Percentiles rank a stretch among this genome's conserved stretches.
Evolutionary conservation across 1,140 invertebrate genomes (phyloP).

Genomic region (Bilobella aurantiaca): DNA sequence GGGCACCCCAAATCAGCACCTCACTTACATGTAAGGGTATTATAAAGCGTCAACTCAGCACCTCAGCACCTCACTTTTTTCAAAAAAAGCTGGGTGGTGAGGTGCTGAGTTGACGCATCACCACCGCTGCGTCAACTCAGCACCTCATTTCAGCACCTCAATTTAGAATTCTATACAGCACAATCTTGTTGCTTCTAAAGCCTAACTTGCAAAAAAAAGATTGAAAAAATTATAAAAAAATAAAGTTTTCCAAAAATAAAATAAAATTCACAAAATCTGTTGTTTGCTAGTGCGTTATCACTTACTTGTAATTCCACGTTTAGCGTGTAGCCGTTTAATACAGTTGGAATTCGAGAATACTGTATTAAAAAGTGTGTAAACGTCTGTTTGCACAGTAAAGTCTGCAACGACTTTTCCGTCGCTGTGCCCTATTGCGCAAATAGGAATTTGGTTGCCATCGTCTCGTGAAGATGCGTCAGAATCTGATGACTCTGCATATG

Average conservation of each 20-base stretch:
- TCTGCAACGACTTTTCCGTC: slow-evolving; percentile 58
- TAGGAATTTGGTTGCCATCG: slow-evolving; percentile 25
- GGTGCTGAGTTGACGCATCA: too few relatives aligned
- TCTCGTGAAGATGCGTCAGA: slow-evolving; percentile 40
- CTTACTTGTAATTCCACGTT: slow-evolving; percentile 66
- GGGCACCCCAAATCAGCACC: too few relatives aligned
- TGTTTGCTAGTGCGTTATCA: slow-evolving; percentile 1
- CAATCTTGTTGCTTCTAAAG: too few relatives aligned
- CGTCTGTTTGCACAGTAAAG: slow-evolving; percentile 62
- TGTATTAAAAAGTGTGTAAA: slow-evolving; percentile 81
- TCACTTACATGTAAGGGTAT: too few relatives aligned
- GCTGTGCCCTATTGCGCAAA: slow-evolving; percentile 56
- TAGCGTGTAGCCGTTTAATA: slow-evolving; percentile 66
- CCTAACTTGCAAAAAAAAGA: background rate
- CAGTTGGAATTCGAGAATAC: slow-evolving; percentile 88
- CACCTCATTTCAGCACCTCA: too few relatives aligned
- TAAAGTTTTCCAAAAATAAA: too few relatives aligned
- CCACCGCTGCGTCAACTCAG: too few relatives aligned
- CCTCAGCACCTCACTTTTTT: too few relatives aligned
- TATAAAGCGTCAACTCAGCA: too few relatives aligned
- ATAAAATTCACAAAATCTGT: too few relatives aligned
- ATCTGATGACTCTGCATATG: background rate
- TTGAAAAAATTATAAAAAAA: background rate
- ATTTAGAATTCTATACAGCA: too few relatives aligned
- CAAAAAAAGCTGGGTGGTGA: too few relatives aligned